Evolutionary conservation across 2,797 vertebrate species (phyloP), one percentile per base, ranked within the genome.

Genomic region (Pogonophryne albipinna): DNA sequence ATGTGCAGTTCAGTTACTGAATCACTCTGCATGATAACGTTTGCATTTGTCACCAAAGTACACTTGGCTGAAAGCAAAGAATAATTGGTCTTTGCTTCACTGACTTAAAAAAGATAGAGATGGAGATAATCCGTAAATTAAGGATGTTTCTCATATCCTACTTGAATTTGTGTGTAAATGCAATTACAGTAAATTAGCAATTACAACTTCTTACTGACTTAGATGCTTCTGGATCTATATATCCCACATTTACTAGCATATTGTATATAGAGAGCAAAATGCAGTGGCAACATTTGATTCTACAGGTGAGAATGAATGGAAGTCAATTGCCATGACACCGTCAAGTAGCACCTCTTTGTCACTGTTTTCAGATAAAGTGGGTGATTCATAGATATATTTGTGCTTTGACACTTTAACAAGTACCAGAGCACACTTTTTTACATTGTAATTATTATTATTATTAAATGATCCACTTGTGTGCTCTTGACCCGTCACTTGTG

Each of bases 11-110:
- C 44, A 53, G 62, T 65, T 52, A 49, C 74, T 86, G 71, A 66
- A 72, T 78, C 69, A 79, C 42, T 71, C 46, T 31, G 49, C 61
- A 45, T 70, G 63, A 87, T 47, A 63, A 49, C 10, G 15, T 70
- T 59, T 77, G 66, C 20, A 56, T 83, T 63, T 68, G 20, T 68
- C 66, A 74, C 6, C 20, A 55, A 76, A 65, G 78, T 27, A 49
- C 10, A 52, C 51, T 75, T 17, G 52, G 49, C 51, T 75, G 66
- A 71, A 66, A 65, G 66, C 51, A 69, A n/a, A 55, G 12, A 34
- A 27, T 27, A 27, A 27, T 27, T 47, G 42, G 15, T 50, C 15
- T 45, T 74, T 72, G 47, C 13, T 71, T 68, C 44, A 66, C 34
- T 65, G 56, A 44, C 16, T 12, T 61, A 57, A 79, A 68, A 79